phyloP scores from a whole-genome alignment of 2,888 invertebrate species.

The Pomacea canaliculata region DNA sequence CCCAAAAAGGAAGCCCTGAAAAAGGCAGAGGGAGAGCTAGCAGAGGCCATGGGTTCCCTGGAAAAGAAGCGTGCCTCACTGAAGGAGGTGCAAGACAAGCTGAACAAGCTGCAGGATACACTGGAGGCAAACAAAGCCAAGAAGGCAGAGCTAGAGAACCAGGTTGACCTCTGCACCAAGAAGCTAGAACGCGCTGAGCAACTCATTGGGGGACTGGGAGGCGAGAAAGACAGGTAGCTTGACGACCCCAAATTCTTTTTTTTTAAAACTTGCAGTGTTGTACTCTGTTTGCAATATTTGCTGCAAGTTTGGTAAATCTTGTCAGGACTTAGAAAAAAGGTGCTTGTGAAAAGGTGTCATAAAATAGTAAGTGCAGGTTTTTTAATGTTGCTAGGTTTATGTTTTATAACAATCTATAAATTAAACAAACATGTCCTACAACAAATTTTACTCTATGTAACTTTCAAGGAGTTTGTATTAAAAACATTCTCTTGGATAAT shows the following conservation, averaged over 20 bases:
- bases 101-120: constrained; percentile 67
- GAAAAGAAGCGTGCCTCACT: constrained; percentile 69
- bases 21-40: constrained; percentile 67
- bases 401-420: no score
- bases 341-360: no score
- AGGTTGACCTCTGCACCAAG: constrained; percentile 70
- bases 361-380: no score
- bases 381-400: no score
- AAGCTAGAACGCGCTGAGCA: constrained; percentile 71
- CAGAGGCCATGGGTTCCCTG: constrained; percentile 67
- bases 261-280: no score
- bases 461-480: neutral
- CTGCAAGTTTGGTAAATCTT: no score
- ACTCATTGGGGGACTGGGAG: constrained; percentile 70
- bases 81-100: constrained; percentile 69
- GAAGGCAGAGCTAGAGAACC: constrained; percentile 69
- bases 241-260: no score
- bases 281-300: no score
- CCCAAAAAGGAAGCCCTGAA: constrained; percentile 70
- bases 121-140: constrained; percentile 69
- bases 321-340: no score
- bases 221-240: constrained; percentile 68
- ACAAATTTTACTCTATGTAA: no score
- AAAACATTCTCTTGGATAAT: no score
- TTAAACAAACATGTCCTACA: no score